phyloP scores from a whole-genome alignment of 2,113 vertebrate species.

The Grallaria varia region DNA sequence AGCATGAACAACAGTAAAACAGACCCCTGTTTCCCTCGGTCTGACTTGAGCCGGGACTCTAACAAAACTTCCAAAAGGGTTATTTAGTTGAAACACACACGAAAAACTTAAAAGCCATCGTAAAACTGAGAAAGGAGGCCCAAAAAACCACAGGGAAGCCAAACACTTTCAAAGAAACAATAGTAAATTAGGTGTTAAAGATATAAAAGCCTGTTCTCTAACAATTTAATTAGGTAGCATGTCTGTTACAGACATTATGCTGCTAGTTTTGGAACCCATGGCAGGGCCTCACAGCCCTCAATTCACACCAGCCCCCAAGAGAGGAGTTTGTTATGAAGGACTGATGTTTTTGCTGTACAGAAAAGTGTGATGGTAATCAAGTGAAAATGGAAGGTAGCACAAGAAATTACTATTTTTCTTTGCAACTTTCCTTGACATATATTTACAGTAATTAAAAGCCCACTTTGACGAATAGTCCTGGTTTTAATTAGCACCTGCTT shows the following conservation, averaged over 20 bases:
- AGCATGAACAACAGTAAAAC: slow-evolving; percentile 62
- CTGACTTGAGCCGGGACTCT: slow-evolving; percentile 11
- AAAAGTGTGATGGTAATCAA: slow-evolving; percentile 65
- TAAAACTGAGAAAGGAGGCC: slow-evolving; percentile 72
- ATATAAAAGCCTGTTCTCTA: slow-evolving; percentile 74
- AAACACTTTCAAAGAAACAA: slow-evolving; percentile 77
- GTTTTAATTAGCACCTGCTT: slow-evolving; percentile 69
- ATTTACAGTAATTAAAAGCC: slow-evolving; percentile 63
- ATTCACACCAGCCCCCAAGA: slow-evolving; percentile 49
- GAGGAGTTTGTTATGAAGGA: slow-evolving; percentile 64
- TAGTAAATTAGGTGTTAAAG: slow-evolving; percentile 80
- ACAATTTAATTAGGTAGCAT: slow-evolving; percentile 74
- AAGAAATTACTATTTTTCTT: slow-evolving; percentile 55
- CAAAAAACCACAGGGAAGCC: slow-evolving; percentile 73
- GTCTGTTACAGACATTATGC: slow-evolving; percentile 77
- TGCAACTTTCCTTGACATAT: slow-evolving; percentile 53
- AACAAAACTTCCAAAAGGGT: slow-evolving; percentile 62
- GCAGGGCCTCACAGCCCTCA: slow-evolving; percentile 67
- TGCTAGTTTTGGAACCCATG: slow-evolving; percentile 68
- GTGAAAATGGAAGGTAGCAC: slow-evolving; percentile 66
- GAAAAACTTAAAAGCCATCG: slow-evolving; percentile 59
- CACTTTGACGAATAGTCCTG: slow-evolving; percentile 9
- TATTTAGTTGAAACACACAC: slow-evolving; percentile 61
- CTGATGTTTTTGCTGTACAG: slow-evolving; percentile 55
- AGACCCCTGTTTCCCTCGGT: slow-evolving; percentile 13